A percentile compares a stretch with the other conserved stretches of the same genome.
These are phyloP conservation scores for Pangasius mekongensis DNA, from an alignment of 2,797 vertebrate genomes.

Conservation along the genomic window DNA sequence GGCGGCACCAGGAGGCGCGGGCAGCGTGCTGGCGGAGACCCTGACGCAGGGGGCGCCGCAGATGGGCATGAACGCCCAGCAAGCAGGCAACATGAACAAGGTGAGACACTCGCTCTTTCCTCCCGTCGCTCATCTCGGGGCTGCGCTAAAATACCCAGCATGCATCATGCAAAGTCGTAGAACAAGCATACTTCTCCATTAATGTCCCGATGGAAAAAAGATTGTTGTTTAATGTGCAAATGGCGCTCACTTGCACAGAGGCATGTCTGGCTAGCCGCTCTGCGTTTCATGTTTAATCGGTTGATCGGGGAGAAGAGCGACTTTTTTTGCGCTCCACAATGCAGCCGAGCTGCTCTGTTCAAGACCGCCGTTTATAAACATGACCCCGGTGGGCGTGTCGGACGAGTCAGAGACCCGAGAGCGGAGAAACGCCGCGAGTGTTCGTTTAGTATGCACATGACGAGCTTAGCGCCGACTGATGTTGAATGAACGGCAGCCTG, in stretches of 20 bases:
- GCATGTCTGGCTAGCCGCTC: neutral
- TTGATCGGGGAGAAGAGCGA: neutral
- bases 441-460: neutral
- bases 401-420: constrained; percentile 5
- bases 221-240: neutral
- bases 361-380: constrained; percentile 9
- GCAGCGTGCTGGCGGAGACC: constrained; percentile 91
- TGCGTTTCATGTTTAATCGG: constrained; percentile 28
- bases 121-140: neutral
- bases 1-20: constrained; percentile 72
- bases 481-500: too few relatives aligned
- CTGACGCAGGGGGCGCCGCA: constrained; percentile 89
- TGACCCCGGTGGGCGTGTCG: neutral
- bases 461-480: neutral
- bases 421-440: neutral
- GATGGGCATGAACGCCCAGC: constrained; percentile 86
- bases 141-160: neutral
- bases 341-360: constrained; percentile 20
- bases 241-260: neutral
- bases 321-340: neutral
- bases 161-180: neutral
- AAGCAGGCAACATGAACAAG: constrained; percentile 91
- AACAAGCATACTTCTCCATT: neutral
- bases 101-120: constrained; percentile 72
- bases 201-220: too few relatives aligned